Evolutionary conservation across 30 jellyfish, hydroid and myxozoan genomes (phyloP).

Genomic region (Aurelia coerulea): DNA sequence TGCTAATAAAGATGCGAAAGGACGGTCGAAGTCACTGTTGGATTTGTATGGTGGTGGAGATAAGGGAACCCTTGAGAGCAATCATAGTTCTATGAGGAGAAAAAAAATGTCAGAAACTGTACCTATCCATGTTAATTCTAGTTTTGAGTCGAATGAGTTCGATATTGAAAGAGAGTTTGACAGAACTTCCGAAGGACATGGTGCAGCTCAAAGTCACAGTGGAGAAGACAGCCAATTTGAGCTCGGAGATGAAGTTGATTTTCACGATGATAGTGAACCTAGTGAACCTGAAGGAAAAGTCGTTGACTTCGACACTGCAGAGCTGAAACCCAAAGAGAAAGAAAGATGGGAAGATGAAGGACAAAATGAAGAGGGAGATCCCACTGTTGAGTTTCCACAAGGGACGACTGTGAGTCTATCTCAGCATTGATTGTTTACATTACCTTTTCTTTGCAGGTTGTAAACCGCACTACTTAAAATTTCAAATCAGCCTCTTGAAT

Average conservation of each 20-base stretch:
- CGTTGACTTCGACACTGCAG: neutral
- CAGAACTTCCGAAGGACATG: too few relatives aligned
- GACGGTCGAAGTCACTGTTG: conserved; percentile 57
- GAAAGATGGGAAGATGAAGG: neutral
- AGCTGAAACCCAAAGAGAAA: neutral
- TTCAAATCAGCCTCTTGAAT: too few relatives aligned
- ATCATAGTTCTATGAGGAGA: neutral
- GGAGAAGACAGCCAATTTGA: neutral
- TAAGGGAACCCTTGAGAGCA: neutral
- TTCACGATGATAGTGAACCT: neutral
- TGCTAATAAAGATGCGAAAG: conserved; percentile 8
- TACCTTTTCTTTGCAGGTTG: neutral
- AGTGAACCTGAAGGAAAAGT: neutral
- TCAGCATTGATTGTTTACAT: neutral
- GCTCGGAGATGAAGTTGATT: neutral
- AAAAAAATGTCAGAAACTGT: conserved; percentile 7
- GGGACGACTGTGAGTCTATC: neutral
- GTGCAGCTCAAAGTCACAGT: too few relatives aligned
- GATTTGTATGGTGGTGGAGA: conserved; percentile 48
- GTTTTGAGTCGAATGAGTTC: conserved; percentile 11
- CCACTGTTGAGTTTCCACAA: neutral
- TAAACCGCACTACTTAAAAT: too few relatives aligned
- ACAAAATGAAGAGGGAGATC: neutral
- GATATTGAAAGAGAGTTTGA: too few relatives aligned
- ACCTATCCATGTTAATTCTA: conserved; percentile 6